Evolutionary conservation across 2,797 vertebrate species (phyloP).

Genomic region (Sylvia borin): DNA sequence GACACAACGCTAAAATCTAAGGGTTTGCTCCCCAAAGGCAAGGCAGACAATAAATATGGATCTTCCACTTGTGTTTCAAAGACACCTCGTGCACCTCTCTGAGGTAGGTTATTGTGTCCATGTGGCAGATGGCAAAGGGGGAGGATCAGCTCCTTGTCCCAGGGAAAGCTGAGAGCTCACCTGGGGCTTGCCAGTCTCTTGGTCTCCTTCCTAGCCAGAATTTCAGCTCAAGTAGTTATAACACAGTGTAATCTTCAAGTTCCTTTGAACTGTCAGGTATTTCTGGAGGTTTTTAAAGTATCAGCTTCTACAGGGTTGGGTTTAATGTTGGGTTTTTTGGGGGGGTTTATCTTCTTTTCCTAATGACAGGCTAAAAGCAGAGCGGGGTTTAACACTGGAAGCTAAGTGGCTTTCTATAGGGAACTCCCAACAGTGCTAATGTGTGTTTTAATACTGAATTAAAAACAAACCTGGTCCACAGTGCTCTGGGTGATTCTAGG

Average conservation of each 20-base stretch:
- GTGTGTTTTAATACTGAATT: conserved; percentile 37
- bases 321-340: not conserved
- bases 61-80: not conserved
- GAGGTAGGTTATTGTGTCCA: conserved; percentile 26
- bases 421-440: not conserved
- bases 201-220: not conserved
- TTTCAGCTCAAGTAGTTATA: not conserved
- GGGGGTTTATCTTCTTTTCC: not conserved
- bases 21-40: conserved; percentile 29
- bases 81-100: not conserved
- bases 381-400: not conserved
- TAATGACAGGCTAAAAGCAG: conserved; percentile 16
- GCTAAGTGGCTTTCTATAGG: not conserved
- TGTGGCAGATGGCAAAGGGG: not conserved
- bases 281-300: not conserved
- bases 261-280: not conserved
- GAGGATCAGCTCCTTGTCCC: not conserved
- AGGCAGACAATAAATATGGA: conserved; percentile 31
- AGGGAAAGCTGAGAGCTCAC: not conserved
- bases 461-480: not conserved
- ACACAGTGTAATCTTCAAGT: conserved; percentile 41
- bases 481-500: not conserved
- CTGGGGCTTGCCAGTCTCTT: not conserved
- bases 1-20: not conserved
- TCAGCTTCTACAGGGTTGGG: not conserved